Conservation (phyloP, 2,797 vertebrate genomes). For the Hephaestus fuliginosus region DNA sequence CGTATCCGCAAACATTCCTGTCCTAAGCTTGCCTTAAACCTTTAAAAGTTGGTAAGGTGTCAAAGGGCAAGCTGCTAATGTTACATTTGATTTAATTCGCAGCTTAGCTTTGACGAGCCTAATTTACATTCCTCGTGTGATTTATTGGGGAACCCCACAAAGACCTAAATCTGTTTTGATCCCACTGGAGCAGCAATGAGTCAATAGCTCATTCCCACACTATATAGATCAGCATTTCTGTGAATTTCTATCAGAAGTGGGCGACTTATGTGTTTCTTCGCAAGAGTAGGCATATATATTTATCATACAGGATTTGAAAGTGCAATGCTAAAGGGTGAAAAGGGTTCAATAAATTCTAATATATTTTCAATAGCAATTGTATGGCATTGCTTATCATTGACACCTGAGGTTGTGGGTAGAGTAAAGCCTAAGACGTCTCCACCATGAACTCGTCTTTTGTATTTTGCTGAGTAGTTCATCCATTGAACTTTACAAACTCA, state of each 20-base stretch:
- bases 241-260: neutral
- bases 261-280: neutral
- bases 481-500: neutral
- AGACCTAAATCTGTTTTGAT: conserved; percentile 50
- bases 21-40: neutral
- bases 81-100: conserved; percentile 24
- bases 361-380: neutral
- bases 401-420: neutral
- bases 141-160: conserved; percentile 40
- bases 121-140: conserved; percentile 42
- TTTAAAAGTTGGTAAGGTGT: conserved; percentile 6
- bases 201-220: conserved; percentile 38
- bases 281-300: neutral
- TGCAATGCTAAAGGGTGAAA: neutral
- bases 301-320: neutral
- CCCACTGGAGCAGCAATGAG: conserved; percentile 27
- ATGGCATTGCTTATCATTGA: neutral
- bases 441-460: neutral
- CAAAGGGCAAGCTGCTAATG: conserved; percentile 29
- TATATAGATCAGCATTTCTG: conserved; percentile 5
- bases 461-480: neutral
- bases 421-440: neutral
- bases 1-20: conserved; percentile 9
- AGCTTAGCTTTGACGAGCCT: conserved; percentile 14
- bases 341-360: neutral